phyloP scores from a whole-genome alignment of 1,140 invertebrate species.

The Leptinotarsa undecemlineata region DNA sequence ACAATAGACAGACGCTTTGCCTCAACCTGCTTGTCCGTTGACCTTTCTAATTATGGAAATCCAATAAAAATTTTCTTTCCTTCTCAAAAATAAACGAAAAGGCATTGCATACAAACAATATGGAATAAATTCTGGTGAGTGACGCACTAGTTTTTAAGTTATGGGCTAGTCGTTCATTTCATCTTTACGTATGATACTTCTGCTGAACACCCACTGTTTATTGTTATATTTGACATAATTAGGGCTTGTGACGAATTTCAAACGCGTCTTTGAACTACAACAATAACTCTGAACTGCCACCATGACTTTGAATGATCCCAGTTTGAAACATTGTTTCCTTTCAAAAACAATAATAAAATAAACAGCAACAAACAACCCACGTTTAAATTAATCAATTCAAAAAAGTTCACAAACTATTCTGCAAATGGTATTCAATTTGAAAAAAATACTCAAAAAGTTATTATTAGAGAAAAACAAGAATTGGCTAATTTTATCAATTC shows the following conservation, averaged over 20 bases:
- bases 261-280: neutral
- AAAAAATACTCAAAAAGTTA: too few species aligned
- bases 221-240: neutral
- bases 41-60: slow-evolving; percentile 21
- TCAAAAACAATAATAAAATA: too few species aligned
- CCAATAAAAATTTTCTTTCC: slow-evolving; percentile 12
- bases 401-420: too few species aligned
- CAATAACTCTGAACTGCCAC: neutral
- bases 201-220: slow-evolving; percentile 14
- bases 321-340: too few species aligned
- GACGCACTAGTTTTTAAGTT: neutral
- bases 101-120: slow-evolving; percentile 14
- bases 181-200: neutral
- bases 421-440: too few species aligned
- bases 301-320: too few species aligned
- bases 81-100: slow-evolving; percentile 12
- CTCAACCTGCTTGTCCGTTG: slow-evolving; percentile 13
- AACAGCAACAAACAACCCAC: too few species aligned
- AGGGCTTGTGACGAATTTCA: neutral
- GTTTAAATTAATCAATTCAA: too few species aligned
- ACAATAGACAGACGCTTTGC: slow-evolving; percentile 11
- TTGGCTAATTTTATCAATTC: too few species aligned
- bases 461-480: too few species aligned
- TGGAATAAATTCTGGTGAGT: slow-evolving; percentile 12
- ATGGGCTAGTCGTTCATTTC: neutral